Conservation (phyloP, 2,797 vertebrate species). For the Smutsia gigantea region DNA sequence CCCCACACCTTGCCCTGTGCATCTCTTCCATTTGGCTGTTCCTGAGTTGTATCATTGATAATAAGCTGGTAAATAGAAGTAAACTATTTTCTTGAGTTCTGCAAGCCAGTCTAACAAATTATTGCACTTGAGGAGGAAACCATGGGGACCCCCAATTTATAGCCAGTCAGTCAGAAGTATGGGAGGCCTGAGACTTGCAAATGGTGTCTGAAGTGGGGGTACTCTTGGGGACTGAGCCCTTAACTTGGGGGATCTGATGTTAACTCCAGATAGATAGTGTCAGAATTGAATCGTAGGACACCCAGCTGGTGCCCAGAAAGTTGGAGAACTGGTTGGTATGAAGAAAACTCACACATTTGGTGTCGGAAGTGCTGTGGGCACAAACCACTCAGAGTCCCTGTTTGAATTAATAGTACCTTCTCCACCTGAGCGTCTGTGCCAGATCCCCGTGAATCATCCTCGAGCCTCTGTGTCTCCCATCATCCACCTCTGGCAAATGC, state of each 20-base stretch:
- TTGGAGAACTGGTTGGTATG: not conserved
- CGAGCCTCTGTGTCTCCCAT: not conserved
- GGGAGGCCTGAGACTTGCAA: not conserved
- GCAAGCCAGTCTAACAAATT: not conserved
- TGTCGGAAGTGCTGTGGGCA: not conserved
- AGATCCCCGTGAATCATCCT: too few species aligned
- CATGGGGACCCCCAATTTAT: fast-evolving
- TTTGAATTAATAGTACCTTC: not conserved
- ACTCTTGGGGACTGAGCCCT: not conserved
- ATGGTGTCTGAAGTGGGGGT: not conserved
- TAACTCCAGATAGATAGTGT: not conserved
- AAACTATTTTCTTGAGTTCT: not conserved
- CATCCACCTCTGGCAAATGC: fast-evolving
- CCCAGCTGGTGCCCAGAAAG: not conserved
- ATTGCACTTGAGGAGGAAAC: too few species aligned
- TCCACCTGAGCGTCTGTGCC: not conserved
- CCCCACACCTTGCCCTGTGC: not conserved
- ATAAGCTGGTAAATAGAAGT: not conserved
- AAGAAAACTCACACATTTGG: not conserved
- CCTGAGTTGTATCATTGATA: not conserved
- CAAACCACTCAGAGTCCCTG: not conserved
- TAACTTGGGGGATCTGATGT: not conserved
- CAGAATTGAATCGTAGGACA: not conserved
- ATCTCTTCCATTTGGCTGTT: not conserved
- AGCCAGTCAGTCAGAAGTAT: not conserved